Evolutionary conservation across 2,888 invertebrate species (phyloP), one percentile per base, ranked within the genome.

Genomic region (Listrodromus nycthemerus): DNA sequence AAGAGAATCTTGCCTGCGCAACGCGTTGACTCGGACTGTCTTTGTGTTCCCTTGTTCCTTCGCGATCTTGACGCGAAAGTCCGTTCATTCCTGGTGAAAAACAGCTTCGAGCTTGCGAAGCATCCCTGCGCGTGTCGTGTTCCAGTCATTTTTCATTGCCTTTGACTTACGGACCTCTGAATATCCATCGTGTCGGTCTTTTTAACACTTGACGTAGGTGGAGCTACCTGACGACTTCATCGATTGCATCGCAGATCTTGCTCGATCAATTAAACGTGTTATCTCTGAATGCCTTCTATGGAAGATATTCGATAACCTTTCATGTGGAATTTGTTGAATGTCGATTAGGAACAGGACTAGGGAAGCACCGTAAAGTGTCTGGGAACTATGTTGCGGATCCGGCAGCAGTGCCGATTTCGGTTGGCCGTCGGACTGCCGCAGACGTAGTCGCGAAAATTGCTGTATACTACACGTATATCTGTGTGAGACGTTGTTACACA

Each of bases 391-490:
- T 69, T 61, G 70, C 24, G 24, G 61, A 37, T 37, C 33, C 61
- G 45, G 27, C 74, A 75, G 66, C 67, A 67, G 67, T 74, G 67
- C 67, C 80, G 61, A 73, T 69, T 80, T 69, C 74, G 74, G 75
- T 80, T 80, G 74, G 67, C 74, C 69, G 63, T 75, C 80, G 37
- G 50, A 50, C 24, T 24, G 69, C 74, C 73, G 73, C 73, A 75
- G 69, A 80, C 21, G 21, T 61, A 61, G 74, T 41, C 74, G 80
- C 21, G 69, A 67, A 75, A 80, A 75, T 80, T 45, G 73, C 66
- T 58, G 33, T 70, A 52, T 55, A 58, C 8, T 4, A 33, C 19
- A 13, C 6, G 48, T 73, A 67, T 67, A 61, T 61, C 41, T 58
- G 41, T 67, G 58, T 30, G 16, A 30, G 6, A 30, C 16, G 27